phyloP scores from a whole-genome alignment of 2,888 invertebrate genomes.

The Seira sanloemensis region DNA sequence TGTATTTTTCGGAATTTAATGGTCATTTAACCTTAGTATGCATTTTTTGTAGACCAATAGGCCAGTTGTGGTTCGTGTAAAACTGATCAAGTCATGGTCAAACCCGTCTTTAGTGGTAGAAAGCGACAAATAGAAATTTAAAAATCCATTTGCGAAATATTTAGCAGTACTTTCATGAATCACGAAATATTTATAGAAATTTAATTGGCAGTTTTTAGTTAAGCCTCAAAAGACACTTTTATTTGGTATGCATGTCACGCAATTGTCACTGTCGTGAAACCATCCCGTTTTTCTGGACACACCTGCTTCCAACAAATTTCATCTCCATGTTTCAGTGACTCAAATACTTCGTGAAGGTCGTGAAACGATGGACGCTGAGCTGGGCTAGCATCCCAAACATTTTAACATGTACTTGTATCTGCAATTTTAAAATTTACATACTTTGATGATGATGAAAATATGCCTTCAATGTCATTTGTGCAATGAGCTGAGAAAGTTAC shows the following conservation, averaged over 20 bases:
- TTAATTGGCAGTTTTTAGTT: background rate
- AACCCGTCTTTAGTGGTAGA: no score
- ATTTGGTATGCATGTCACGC: background rate
- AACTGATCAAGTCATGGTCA: no score
- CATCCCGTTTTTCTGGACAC: background rate
- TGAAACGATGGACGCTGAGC: slow-evolving; percentile 33
- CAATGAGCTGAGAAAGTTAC: background rate
- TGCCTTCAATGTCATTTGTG: background rate
- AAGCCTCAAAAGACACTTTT: background rate
- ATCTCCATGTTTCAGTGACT: background rate
- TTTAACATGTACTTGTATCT: slow-evolving; percentile 38
- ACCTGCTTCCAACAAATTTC: background rate
- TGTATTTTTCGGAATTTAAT: no score
- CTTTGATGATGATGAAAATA: background rate
- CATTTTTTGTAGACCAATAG: no score
- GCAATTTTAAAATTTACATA: background rate
- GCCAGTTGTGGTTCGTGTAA: no score
- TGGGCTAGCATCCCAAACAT: slow-evolving; percentile 46
- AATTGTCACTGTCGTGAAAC: background rate
- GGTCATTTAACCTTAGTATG: no score
- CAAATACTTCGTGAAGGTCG: background rate
- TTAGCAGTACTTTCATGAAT: no score
- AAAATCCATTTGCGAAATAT: no score
- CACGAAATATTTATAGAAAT: no score
- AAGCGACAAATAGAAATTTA: no score